Evolutionary conservation across 1,140 invertebrate species (phyloP).

Genomic region (Drosophila serrata): DNA sequence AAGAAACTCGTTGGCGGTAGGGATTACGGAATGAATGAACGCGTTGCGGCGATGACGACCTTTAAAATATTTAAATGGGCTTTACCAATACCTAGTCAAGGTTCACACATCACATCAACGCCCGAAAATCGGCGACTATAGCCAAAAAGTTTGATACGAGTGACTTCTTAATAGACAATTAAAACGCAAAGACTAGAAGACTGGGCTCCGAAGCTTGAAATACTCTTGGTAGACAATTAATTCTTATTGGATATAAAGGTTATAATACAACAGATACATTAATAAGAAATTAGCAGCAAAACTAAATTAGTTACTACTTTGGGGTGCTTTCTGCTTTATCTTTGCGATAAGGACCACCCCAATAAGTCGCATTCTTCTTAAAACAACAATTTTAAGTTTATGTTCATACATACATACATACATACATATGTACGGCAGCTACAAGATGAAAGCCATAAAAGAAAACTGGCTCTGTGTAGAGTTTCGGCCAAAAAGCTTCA

Average conservation of each 20-base stretch:
- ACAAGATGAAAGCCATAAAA: neutral
- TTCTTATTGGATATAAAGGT: neutral
- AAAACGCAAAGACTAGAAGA: neutral
- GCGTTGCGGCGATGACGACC: constrained; percentile 9
- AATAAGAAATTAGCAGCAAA: neutral
- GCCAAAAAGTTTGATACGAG: constrained; percentile 7
- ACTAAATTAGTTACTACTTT: neutral
- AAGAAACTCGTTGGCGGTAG: constrained; percentile 4
- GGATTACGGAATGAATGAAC: constrained; percentile 12
- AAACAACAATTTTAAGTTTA: neutral
- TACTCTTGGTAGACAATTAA: neutral
- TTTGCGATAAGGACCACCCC: neutral
- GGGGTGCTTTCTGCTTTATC: neutral
- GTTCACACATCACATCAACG: constrained; percentile 5
- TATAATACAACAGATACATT: neutral
- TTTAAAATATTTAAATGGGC: constrained; percentile 39
- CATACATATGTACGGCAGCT: neutral
- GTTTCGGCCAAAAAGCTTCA: neutral
- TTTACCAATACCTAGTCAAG: constrained; percentile 11
- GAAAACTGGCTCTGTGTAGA: neutral
- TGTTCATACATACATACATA: neutral
- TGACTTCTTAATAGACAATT: neutral
- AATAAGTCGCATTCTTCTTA: neutral
- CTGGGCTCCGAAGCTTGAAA: neutral
- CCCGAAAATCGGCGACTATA: neutral